Base-by-base conservation (phyloP, 1,140 invertebrate genomes). In the Orchestia grillus region DNA sequence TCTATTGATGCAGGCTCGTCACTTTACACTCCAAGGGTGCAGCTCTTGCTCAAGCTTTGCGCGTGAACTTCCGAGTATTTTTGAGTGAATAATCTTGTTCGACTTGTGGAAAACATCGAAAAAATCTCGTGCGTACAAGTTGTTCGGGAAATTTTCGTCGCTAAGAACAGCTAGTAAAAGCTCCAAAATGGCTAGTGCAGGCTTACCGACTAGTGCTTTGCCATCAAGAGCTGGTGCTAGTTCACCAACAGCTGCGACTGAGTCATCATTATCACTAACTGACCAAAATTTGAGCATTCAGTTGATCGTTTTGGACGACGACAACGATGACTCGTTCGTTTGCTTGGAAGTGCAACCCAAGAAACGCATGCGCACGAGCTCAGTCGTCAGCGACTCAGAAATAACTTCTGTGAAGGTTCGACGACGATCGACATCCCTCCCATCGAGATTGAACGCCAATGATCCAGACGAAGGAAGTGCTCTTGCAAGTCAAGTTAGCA, bases 221-320 rank as follows among this genome's bases (percentile, higher is more conserved):
- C 92, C 92, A 94, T 94, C 44, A 44, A 94, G 92, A 94, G 92
- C 92, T 94, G 92, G 92, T 94, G 92, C 92, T 94, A 94, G 92
- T 94, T 44, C 92, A 94, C 43, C 11, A 19, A 4, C 44, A 94
- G 92, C 44, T 47, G 8, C 40, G 43, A 94, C 92, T 94, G 44
- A 42, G 88, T 41, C 16, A 15, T 77, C 62, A 77, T 53, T 53
- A 53, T 44, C 88, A 90, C 88, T 42, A 90, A 44, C 15, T 90
- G 88, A 90, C 36, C 8, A 44, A 41, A 44, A 90, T 90, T 42
- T 28, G 43, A 44, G 88, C 41, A 90, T 90, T 42, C 41, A 90
- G 23, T 42, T 90, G 88, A 90, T 90, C 8, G n/a, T 90, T 44
- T 41, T 42, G n/a, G 41, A 42, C 88, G 88, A 42, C 88, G 88